Evolutionary conservation across 1,140 invertebrate species (phyloP).

Genomic region (Drosophila orosa): DNA sequence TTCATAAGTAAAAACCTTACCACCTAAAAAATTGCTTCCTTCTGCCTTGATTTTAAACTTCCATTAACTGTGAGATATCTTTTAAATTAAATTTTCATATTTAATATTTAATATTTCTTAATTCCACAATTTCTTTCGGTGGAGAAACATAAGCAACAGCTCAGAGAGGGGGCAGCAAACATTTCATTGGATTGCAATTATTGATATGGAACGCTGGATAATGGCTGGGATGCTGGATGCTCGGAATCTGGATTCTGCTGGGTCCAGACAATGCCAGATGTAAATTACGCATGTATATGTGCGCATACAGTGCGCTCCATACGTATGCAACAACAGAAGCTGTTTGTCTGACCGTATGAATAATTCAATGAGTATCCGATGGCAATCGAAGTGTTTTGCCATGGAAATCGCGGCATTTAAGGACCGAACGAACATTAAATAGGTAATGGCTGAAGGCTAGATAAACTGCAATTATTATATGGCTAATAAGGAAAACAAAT

Average conservation of each 20-base stretch:
- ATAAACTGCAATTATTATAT: slow-evolving; percentile 2
- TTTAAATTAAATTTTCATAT: not conserved
- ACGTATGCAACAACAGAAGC: slow-evolving; percentile 21
- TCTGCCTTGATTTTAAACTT: not conserved
- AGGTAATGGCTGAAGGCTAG: not conserved
- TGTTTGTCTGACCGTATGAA: slow-evolving; percentile 18
- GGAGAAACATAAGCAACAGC: not conserved
- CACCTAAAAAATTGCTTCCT: not conserved
- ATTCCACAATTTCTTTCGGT: not conserved
- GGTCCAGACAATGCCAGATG: slow-evolving; percentile 32
- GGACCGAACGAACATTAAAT: not conserved
- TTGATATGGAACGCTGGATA: slow-evolving; percentile 43
- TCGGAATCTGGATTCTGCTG: slow-evolving; percentile 10
- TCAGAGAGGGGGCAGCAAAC: slow-evolving; percentile 6
- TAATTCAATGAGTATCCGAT: slow-evolving; percentile 10
- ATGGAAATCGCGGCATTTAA: slow-evolving; percentile 7
- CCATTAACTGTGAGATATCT: not conserved
- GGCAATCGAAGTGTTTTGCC: slow-evolving; percentile 11
- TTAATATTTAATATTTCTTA: too few species aligned
- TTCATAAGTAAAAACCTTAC: not conserved
- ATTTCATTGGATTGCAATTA: slow-evolving; percentile 53
- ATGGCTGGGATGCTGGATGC: slow-evolving; percentile 11
- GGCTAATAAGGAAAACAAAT: not conserved
- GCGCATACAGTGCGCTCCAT: slow-evolving; percentile 24
- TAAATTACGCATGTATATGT: slow-evolving; percentile 11